Evolutionary conservation across 1,140 invertebrate genomes (phyloP), one percentile per base, ranked within the genome.

Genomic region (Apolygus lucorum): DNA sequence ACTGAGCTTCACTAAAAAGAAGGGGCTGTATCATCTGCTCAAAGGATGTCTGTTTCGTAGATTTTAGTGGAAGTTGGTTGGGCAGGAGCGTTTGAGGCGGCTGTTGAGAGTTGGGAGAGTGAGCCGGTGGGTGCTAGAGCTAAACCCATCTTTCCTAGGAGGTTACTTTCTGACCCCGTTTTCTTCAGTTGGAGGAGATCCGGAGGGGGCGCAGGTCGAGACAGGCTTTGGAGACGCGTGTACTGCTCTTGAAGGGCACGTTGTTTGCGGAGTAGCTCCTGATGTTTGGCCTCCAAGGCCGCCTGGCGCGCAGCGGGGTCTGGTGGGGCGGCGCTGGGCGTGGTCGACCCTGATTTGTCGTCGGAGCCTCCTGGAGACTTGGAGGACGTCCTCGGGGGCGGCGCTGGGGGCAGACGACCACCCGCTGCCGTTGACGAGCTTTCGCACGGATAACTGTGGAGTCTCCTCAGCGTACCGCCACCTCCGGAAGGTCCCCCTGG

Each of bases 201-300:
- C 22, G 83, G 80, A 22, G 85, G 83, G 63, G 85, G 85, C 0
- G 85, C 84, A 4, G 54, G 54, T 54, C 91, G 84, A 74, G 92
- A 91, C 25, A 94, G 83, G 78, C 90, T 89, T 74, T 95, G 92
- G 34, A 95, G 77, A 13, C 92, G 82, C 0, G 89, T 88, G 78
- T 93, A 95, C 74, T 95, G 92, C 72, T 94, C 92, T 75, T 95
- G 92, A 0, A 95, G 79, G 1, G 90, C 87, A 70, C 88, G 89
- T 75, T 95, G 92, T 75, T 93, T 93, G 64, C 89, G 85, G 1
- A 95, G 76, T 0, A 95, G 80, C 75, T 94, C 92, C 76, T 93
- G 90, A 75, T 95, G 92, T 1, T 92, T 84, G 73, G 90, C 87
- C 76, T 93, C 91, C 1, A 94, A 81, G 28, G 79, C 83, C 68